Evolutionary conservation across 2,797 vertebrate species (phyloP).

Genomic region (Remorina albescens): DNA sequence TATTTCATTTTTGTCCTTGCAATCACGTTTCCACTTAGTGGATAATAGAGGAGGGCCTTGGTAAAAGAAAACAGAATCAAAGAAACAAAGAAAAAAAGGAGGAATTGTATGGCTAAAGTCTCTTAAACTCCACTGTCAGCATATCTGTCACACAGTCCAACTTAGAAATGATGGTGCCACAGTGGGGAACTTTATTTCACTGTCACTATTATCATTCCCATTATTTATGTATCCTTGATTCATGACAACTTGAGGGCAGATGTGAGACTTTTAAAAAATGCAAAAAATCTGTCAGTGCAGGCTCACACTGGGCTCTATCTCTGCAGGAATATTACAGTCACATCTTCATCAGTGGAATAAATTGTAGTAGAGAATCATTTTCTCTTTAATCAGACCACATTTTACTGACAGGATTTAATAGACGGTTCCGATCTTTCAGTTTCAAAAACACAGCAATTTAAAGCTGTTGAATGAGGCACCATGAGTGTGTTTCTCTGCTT

Average conservation of each 20-base stretch:
- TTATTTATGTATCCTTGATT: conserved; percentile 65
- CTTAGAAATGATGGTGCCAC: conserved; percentile 55
- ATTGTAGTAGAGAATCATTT: conserved; percentile 42
- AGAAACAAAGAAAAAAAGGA: conserved; percentile 11
- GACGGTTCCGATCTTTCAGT: conserved; percentile 41
- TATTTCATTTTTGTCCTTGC: conserved; percentile 47
- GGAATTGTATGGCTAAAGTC: conserved; percentile 27
- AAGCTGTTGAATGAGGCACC: conserved; percentile 20
- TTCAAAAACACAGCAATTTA: conserved; percentile 37
- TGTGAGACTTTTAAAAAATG: conserved; percentile 52
- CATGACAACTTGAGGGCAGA: conserved; percentile 49
- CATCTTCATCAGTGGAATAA: conserved; percentile 63
- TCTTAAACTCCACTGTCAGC: conserved; percentile 66
- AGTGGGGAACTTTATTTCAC: conserved; percentile 42
- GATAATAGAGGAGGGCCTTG: background rate
- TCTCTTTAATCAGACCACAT: conserved; percentile 53
- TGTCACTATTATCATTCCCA: conserved; percentile 71
- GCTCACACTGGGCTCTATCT: background rate
- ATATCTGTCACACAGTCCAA: conserved; percentile 51
- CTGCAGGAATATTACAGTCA: conserved; percentile 40
- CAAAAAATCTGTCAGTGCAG: conserved; percentile 19
- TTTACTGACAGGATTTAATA: conserved; percentile 51
- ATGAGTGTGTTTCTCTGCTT: conserved; percentile 33
- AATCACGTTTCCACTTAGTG: conserved; percentile 33
- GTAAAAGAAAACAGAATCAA: conserved; percentile 9